phyloP scores from a whole-genome alignment of 2,888 invertebrate species.

The Rhingia rostrata region DNA sequence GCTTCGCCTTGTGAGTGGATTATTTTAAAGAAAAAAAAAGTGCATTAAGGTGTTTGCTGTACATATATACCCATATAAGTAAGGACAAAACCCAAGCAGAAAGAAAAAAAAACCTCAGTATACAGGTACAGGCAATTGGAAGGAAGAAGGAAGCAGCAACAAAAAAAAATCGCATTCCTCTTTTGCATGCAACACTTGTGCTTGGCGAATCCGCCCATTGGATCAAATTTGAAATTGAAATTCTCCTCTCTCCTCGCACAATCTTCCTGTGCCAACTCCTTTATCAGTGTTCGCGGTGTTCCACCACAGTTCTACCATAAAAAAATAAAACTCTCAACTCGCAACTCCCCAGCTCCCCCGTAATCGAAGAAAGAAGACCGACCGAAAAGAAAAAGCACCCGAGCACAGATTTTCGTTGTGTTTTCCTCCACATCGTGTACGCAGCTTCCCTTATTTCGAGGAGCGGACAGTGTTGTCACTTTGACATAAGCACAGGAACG shows the following conservation, averaged over 20 bases:
- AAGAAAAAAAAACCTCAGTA: slow-evolving; percentile 11
- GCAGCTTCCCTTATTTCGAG: slow-evolving; percentile 55
- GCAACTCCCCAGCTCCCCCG: not conserved
- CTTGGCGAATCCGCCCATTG: slow-evolving; percentile 73
- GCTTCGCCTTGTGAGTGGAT: slow-evolving; percentile 26
- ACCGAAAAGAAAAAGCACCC: not conserved
- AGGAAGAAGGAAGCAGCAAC: slow-evolving; percentile 29
- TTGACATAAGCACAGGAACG: slow-evolving; percentile 2
- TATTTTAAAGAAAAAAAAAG: not conserved
- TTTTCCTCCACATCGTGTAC: slow-evolving; percentile 13
- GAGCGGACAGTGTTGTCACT: slow-evolving; percentile 59
- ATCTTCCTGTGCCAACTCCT: slow-evolving; percentile 71
- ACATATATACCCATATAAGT: slow-evolving; percentile 14
- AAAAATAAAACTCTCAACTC: slow-evolving; percentile 37
- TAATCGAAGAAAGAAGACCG: slow-evolving; percentile 26
- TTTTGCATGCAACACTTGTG: slow-evolving; percentile 73
- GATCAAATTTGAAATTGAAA: slow-evolving; percentile 63
- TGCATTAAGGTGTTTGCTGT: slow-evolving; percentile 19
- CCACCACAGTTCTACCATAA: slow-evolving; percentile 44
- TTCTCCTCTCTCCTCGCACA: slow-evolving; percentile 69
- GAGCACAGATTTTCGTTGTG: slow-evolving; percentile 33
- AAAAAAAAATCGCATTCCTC: slow-evolving; percentile 64
- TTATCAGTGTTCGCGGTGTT: slow-evolving; percentile 66
- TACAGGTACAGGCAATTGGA: slow-evolving; percentile 19
- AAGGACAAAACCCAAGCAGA: slow-evolving; percentile 32